Evolutionary conservation across 2,113 vertebrate species (phyloP), one percentile per base, ranked within the genome.

Genomic region (Barnardius zonarius): DNA sequence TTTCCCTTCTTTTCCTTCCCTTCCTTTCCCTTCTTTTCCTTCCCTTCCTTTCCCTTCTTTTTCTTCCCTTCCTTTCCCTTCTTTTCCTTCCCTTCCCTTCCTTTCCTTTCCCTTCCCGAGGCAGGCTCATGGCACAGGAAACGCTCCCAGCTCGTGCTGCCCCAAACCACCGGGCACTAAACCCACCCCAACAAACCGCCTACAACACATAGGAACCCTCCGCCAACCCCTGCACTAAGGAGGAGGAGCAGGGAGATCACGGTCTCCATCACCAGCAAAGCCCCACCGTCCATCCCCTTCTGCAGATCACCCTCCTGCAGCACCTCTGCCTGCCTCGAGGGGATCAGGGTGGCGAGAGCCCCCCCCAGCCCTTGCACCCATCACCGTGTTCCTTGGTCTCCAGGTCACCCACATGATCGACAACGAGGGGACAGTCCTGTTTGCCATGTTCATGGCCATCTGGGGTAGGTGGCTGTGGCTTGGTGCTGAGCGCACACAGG

Each of bases 341-440:
- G 15, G 15, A 79, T 0, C 1, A 15, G 63, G 37, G 12, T 2
- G 12, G 28, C 30, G 31, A 18, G 68, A 54, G 35, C 11, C 4
- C 11, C 11, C 46, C 72, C 39, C 55, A 41, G 28, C 12, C 39
- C 30, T 44, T 13, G 28, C 30, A 4, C 18, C n/a, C 49, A 51
- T 76, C 76, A 77, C 15, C 0, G 22, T 80, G 75, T 24, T 61
- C 76, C 49, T 83, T 67, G 27, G 5, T 83, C 70, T 76, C 10
- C 96, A 99, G 99, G 90, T 99, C 93, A 99, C 98, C 19, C 99
- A 99, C 90, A 97, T 99, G 68, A 98, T 99, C 76, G 99, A 99
- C 97, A 99, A 99, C 30, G 99, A 98, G 78, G 98, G 98, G 46
- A 99, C 99, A 0, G 98, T 99, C 63, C 19, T 97, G n/a, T 99